Evolutionary conservation across 2,113 vertebrate species (phyloP).

Genomic region (Redunca redunca): DNA sequence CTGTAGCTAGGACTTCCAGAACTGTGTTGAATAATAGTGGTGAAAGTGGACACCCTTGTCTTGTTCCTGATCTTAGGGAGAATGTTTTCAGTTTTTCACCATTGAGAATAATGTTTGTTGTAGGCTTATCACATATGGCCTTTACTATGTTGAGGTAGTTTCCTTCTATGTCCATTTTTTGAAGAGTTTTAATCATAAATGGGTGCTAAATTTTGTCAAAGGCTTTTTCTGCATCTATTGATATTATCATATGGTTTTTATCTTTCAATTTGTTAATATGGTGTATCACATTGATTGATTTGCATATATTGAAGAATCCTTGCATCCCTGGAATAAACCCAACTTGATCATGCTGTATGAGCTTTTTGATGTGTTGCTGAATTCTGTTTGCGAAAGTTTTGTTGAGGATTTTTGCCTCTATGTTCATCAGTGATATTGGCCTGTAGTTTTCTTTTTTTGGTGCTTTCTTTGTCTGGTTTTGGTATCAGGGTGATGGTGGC

Average conservation of each 20-base stretch:
- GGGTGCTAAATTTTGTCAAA: background rate
- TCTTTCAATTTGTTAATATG: background rate
- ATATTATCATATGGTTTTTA: background rate
- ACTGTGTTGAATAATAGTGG: background rate
- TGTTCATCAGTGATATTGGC: background rate
- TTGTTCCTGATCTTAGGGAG: background rate
- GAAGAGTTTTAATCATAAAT: background rate
- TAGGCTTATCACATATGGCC: background rate
- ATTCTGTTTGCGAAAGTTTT: background rate
- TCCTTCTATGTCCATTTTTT: background rate
- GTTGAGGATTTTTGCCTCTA: background rate
- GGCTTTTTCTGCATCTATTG: background rate
- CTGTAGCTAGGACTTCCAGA: background rate
- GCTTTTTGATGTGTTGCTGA: background rate
- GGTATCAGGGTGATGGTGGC: background rate
- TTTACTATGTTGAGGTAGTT: background rate
- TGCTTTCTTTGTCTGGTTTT: background rate
- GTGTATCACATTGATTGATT: background rate
- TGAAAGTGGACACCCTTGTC: background rate
- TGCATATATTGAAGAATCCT: background rate
- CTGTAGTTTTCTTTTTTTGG: background rate
- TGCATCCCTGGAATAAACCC: background rate
- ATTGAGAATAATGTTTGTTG: background rate
- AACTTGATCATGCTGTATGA: background rate
- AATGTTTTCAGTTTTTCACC: background rate